Evolutionary conservation across 2,888 invertebrate species (phyloP).

Genomic region (Ennomos fuscantarius): DNA sequence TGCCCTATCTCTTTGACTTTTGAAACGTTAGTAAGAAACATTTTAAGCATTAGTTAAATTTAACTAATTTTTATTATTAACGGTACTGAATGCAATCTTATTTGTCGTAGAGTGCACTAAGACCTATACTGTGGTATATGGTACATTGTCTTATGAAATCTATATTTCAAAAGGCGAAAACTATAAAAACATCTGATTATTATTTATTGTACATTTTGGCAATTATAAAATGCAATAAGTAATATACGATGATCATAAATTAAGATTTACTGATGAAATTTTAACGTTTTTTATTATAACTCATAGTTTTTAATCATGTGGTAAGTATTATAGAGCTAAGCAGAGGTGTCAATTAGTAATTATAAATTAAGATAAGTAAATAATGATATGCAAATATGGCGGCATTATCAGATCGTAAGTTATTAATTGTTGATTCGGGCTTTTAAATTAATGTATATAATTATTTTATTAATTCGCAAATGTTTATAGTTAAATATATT

Average conservation of each 20-base stretch:
- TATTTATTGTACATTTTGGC: too few species aligned
- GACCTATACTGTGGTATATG: too few species aligned
- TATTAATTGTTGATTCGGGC: constrained; percentile 5
- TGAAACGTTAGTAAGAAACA: too few species aligned
- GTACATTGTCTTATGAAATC: too few species aligned
- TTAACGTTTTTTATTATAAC: constrained; percentile 9
- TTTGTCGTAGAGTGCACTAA: too few species aligned
- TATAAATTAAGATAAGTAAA: not conserved
- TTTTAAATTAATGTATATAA: not conserved
- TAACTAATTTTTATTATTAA: too few species aligned
- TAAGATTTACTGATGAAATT: constrained; percentile 3
- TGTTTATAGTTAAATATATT: too few species aligned
- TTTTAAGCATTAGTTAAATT: too few species aligned
- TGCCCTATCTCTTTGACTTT: too few species aligned
- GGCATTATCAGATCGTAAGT: constrained; percentile 10
- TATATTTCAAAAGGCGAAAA: too few species aligned
- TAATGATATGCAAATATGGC: constrained; percentile 16
- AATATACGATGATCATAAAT: not conserved
- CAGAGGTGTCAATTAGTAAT: constrained; percentile 16
- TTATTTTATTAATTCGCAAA: not conserved
- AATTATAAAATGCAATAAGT: not conserved
- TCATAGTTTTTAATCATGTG: constrained; percentile 2
- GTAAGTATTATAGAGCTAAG: constrained; percentile 8
- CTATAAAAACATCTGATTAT: too few species aligned
- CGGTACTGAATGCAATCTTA: too few species aligned